Conservation (phyloP, 2,113 vertebrate genomes). For the Ifrita kowaldi region DNA sequence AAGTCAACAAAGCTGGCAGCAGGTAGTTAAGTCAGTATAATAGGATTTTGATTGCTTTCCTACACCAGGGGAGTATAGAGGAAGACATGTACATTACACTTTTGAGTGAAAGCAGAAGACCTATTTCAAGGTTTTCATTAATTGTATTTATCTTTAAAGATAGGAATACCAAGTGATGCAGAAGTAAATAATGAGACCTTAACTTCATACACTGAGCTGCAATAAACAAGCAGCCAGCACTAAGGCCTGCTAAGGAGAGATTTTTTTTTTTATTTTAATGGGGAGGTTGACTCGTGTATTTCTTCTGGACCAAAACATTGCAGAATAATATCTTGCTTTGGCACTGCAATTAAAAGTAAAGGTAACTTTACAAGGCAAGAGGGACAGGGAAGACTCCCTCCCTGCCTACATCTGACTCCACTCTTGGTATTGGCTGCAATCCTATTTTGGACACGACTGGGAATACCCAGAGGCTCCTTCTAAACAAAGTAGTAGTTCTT, state of each 20-base stretch:
- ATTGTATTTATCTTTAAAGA: not conserved
- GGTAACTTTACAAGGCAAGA: not conserved
- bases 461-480: not conserved
- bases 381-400: not conserved
- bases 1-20: conserved; percentile 41
- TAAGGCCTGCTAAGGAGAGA: not conserved
- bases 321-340: not conserved
- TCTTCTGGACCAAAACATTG: not conserved
- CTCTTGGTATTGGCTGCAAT: not conserved
- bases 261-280: not conserved
- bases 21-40: conserved; percentile 41
- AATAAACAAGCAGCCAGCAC: not conserved
- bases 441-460: not conserved
- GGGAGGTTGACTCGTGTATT: fast-evolving
- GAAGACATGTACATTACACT: not conserved
- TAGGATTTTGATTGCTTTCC: conserved; percentile 53
- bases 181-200: not conserved
- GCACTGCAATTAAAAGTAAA: not conserved
- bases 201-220: not conserved
- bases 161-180: not conserved
- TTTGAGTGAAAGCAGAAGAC: not conserved
- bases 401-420: not conserved
- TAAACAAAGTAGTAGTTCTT: not conserved
- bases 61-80: not conserved
- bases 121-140: conserved; percentile 7